Evolutionary conservation across 2,113 vertebrate species (phyloP), one percentile per base, ranked within the genome.

Genomic region (Paratilapia polleni): DNA sequence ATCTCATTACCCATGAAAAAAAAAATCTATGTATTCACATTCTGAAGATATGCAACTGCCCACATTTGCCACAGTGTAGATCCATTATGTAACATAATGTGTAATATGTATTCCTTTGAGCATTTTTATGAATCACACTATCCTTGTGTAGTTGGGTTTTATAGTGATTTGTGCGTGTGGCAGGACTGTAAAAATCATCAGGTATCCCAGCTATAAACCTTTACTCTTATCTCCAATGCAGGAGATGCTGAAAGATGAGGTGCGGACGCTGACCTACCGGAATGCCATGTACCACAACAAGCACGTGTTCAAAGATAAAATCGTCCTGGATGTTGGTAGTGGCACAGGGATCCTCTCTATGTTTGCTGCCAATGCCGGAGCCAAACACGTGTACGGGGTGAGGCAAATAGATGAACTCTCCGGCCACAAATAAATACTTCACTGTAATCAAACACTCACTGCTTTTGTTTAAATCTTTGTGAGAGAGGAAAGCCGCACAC

Each of bases 201-300:
- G 68, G 26, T 54, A 54, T 54, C 9, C 43, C n/a, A 56, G 43
- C 20, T 80, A 2, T 68, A 12, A 34, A 20, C 26, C 58, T 14
- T 49, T n/a, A 22, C n/a, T 52, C n/a, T 56, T 24, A 13, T 75
- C 31, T 43, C 14, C 3, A 15, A 43, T 34, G 75, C 95, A 99
- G 98, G 98, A 99, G 94, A 99, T 99, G 98, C 92, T 99, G 86
- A 99, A 99, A 89, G 98, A 99, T 28, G 98, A 99, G 90, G 97
- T 99, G 54, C 96, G 98, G 82, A 99, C 98, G 0, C 95, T 99
- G 91, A 99, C 98, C 2, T 99, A 99, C 91, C 95, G 98, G 87
- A 99, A 99, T 88, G 97, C 98, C 92, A 99, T 99, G 97, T 99
- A 99, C 93, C 98, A 99, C 96, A 99, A 99, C 94, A 99, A 99